Base-by-base conservation (phyloP, 2,113 vertebrate species). In the Gobius niger region DNA sequence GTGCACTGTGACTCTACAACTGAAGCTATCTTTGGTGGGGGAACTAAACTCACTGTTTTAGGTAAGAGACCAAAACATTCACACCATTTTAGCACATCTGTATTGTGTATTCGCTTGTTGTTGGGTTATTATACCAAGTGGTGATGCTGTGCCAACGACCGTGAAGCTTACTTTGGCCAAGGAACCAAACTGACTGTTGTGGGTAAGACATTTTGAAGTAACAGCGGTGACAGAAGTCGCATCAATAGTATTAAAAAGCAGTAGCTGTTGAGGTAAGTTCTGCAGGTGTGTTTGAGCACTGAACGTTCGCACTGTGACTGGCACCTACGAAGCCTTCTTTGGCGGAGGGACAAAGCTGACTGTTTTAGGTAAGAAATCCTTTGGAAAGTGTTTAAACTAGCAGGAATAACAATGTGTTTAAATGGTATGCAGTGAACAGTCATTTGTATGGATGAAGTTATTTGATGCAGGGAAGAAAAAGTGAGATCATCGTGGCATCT, bases 321-420 rank as follows among this genome's bases (percentile, higher is more conserved):
- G 13, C 46, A 0, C 0, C 7, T 0, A 5, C 87, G 67, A 88
- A 76, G 80, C 90, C 1, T 56, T 87, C 42, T 95, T 94, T 0
- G 93, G 84, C 47, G 42, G 61, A 18, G 89, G 86, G 65, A 91
- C 85, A 6, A 90, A 89, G 47, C 71, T 86, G 56, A 90, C 77
- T 0, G 87, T 90, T 56, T 0, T 76, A 0, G 73, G 4, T 78
- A 66, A 34, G 79, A 76, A 52, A 0, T 40, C 14, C 1, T 54
- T 71, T 64, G n/a, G 1, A 67, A 3, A 0, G 34, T 18, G 41
- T 52, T 68, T 24, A 10, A n/a, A 42, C 9, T 16, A 10, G 40
- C 40, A 42, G 3, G 4, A 44, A n/a, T n/a, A 60, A 16, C 12
- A 11, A 57, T 7, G 7, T 56, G 18, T 19, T 19, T 6, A 54